phyloP scores from a whole-genome alignment of 2,113 vertebrate genomes.

The Sinocyclocheilus anophthalmus region DNA sequence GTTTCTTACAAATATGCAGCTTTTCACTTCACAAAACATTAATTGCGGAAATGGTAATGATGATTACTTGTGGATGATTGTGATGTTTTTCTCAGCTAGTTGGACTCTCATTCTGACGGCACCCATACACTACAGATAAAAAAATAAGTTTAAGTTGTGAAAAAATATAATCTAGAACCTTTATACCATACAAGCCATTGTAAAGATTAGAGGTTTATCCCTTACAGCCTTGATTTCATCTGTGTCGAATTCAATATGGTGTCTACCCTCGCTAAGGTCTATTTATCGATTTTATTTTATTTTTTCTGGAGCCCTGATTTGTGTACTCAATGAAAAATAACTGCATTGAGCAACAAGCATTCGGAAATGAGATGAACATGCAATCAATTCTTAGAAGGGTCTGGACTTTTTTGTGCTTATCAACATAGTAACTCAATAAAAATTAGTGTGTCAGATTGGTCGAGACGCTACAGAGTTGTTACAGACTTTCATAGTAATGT shows the following conservation, averaged over 20 bases:
- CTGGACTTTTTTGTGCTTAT: background rate
- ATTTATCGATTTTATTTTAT: background rate
- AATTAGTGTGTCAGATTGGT: no score
- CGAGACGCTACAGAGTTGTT: no score
- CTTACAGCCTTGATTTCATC: background rate
- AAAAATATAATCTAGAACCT: background rate
- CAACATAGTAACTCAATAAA: background rate
- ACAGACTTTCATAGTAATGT: no score
- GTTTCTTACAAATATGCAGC: no score
- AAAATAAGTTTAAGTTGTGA: background rate
- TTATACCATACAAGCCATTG: background rate
- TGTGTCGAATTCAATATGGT: background rate
- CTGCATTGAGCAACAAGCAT: background rate
- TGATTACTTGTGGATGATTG: no score
- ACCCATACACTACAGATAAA: no score
- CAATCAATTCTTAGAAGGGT: background rate
- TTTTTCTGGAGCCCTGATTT: background rate
- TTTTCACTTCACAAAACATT: no score
- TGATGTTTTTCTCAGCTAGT: no score
- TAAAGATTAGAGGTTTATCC: background rate
- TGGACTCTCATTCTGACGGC: no score
- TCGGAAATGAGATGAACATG: background rate
- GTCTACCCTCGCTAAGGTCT: background rate
- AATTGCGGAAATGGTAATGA: no score
- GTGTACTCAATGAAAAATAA: background rate